Evolutionary conservation across 2,113 vertebrate genomes (phyloP).

Genomic region (Platichthys stellatus): DNA sequence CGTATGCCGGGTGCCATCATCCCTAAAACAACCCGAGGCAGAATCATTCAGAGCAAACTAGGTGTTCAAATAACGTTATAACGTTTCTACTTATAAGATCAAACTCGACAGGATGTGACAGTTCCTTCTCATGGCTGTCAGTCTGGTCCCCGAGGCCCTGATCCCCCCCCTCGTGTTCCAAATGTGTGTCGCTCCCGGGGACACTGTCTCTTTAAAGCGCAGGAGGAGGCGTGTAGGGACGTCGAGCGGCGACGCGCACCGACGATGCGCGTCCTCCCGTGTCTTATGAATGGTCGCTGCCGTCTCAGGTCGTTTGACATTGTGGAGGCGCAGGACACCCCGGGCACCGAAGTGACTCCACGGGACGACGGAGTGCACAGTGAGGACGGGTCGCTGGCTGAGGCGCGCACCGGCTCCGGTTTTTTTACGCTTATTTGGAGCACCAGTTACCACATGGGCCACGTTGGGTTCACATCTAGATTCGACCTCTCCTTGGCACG

Average conservation of each 20-base stretch:
- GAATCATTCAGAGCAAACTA: no score
- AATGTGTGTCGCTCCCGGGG: not conserved
- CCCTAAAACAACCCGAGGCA: no score
- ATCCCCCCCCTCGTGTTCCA: not conserved
- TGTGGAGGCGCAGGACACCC: constrained; percentile 39
- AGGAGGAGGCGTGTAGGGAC: constrained; percentile 65
- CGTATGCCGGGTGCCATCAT: no score
- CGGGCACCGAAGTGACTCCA: constrained; percentile 3
- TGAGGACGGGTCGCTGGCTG: not conserved
- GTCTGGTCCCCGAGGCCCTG: not conserved
- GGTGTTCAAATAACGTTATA: no score
- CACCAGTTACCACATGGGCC: no score
- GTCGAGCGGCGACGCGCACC: constrained; percentile 26
- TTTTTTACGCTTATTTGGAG: not conserved
- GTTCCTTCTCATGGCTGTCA: not conserved
- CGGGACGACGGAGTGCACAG: not conserved
- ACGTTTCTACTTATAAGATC: no score
- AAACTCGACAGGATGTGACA: no score
- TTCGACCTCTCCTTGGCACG: no score
- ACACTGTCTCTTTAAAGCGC: constrained; percentile 76
- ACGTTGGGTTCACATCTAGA: no score
- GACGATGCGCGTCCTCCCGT: constrained; percentile 40
- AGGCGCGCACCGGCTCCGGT: constrained; percentile 12
- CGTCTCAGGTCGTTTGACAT: constrained; percentile 57
- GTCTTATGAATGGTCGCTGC: constrained; percentile 32